Evolutionary conservation across 1,140 invertebrate genomes (phyloP), one percentile per base, ranked within the genome.

Genomic region (Physella acuta): DNA sequence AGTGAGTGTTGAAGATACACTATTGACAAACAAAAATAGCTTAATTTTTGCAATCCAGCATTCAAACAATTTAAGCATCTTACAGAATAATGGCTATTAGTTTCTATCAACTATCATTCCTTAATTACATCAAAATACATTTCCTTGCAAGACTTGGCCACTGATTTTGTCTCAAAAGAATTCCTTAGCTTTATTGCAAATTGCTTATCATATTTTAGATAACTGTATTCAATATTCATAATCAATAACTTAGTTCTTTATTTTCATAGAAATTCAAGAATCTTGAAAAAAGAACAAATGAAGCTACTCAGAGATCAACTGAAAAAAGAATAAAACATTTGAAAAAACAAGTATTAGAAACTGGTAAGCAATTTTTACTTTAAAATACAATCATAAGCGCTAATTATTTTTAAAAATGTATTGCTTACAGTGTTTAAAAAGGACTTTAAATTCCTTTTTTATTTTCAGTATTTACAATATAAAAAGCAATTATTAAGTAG

Each of bases 241-340:
- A 17, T 63, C 24, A 39, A 58, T 17, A 44, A n/a, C 14, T 36
- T 5, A 34, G 56, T 30, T n/a, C 59, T 51, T 60, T 69, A 58
- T 68, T 49, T 39, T 68, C 68, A n/a, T 34, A 79, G 78, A 81
- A 75, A 75, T 81, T 79, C 51, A 71, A 79, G 71, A 53, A 59
- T n/a, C 33, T 79, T 31, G 71, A 75, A 68, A 81, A 78, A 56
- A 77, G 74, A 66, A 79, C 75, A 61, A 73, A 80, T 71, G 78
- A 78, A 20, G 71, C 74, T 5, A 78, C 78, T 51, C 76, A 69
- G 61, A 73, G 71, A 60, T 78, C 79, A 55, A 79, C 77, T 60
- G 76, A 80, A 59, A 80, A 76, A 64, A 70, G 79, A 37, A 76
- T 79, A 2, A 76, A 73, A 73, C 71, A 78, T 58, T 61, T 80